Percentiles rank a stretch among this genome's conserved stretches.
Conservation (phyloP, 2,888 invertebrate species). For the Trachelus stipa region DNA sequence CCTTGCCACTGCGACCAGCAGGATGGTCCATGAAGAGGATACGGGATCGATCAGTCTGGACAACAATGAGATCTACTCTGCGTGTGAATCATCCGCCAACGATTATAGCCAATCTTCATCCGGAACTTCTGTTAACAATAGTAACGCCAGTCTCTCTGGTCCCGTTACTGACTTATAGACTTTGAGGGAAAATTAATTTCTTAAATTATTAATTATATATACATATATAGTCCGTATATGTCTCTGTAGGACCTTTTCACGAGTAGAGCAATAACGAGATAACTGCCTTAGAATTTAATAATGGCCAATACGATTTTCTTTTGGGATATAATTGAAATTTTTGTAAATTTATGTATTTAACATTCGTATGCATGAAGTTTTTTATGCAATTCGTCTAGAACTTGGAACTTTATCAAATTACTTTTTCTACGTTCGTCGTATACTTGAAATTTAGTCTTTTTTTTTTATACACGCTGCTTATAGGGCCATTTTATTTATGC, state of each 20-base stretch:
- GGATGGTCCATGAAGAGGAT: not conserved
- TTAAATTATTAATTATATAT: conserved; percentile 4
- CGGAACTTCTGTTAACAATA: conserved; percentile 23
- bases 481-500: not conserved
- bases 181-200: not conserved
- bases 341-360: not conserved
- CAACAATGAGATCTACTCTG: conserved; percentile 12
- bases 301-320: not conserved
- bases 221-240: not conserved
- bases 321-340: not conserved
- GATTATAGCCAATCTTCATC: not conserved
- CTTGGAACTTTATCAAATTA: not conserved
- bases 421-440: not conserved
- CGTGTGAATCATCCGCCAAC: not conserved
- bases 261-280: not conserved
- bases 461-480: not conserved
- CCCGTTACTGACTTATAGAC: conserved; percentile 58
- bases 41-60: not conserved
- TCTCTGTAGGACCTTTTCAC: not conserved
- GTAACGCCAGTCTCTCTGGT: conserved; percentile 44
- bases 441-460: not conserved
- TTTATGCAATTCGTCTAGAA: not conserved
- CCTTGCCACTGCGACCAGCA: not conserved
- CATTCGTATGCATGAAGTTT: not conserved
- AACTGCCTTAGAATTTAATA: conserved; percentile 3